phyloP scores from a whole-genome alignment of 2,113 vertebrate genomes.

The Spheniscus mendiculus region DNA sequence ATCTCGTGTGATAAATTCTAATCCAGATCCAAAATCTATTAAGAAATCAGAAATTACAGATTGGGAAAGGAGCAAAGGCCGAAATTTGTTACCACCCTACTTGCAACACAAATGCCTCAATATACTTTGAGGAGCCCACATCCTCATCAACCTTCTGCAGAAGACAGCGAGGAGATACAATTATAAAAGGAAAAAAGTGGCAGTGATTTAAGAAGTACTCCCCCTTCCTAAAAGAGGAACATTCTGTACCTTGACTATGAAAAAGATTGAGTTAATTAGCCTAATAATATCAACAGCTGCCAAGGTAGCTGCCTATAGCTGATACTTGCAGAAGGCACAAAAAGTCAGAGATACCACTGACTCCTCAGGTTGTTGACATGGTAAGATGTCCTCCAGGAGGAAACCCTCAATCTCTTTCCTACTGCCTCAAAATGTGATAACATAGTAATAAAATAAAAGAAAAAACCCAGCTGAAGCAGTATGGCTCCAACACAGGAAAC shows the following conservation, averaged over 20 bases:
- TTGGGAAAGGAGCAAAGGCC: neutral
- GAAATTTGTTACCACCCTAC: neutral
- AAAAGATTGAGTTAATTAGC: neutral
- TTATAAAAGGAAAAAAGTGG: too few relatives aligned
- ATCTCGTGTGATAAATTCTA: neutral
- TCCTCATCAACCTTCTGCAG: neutral
- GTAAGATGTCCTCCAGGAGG: neutral
- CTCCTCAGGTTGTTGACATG: neutral
- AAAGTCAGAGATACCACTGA: neutral
- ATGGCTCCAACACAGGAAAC: neutral
- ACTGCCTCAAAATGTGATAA: neutral
- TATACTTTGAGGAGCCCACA: neutral
- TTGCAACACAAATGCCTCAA: neutral
- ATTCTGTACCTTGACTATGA: neutral
- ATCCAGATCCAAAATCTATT: neutral
- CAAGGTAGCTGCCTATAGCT: neutral
- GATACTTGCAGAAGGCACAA: neutral
- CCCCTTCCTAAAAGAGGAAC: neutral
- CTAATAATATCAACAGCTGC: neutral
- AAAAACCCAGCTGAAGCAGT: neutral
- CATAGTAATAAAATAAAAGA: too few relatives aligned
- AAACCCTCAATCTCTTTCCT: neutral
- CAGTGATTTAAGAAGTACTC: neutral
- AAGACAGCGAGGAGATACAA: neutral
- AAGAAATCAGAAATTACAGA: neutral